phyloP scores from a whole-genome alignment of 1,140 invertebrate species.

The Lucilia sericata region DNA sequence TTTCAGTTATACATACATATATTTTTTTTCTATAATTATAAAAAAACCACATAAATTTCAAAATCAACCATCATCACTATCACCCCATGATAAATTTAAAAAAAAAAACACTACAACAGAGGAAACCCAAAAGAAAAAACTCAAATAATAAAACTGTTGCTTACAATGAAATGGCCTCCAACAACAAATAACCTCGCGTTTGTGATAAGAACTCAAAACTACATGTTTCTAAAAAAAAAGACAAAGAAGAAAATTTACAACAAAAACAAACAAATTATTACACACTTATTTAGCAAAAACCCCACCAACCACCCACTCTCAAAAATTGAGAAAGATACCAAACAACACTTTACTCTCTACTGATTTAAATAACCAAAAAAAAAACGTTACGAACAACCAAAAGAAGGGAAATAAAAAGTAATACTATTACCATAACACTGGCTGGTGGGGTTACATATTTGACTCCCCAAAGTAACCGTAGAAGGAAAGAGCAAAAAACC shows the following conservation, averaged over 20 bases:
- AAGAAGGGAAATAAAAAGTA: too few species aligned
- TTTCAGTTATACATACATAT: neutral
- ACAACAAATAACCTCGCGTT: constrained; percentile 19
- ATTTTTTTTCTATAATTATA: neutral
- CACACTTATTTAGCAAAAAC: neutral
- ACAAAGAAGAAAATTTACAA: neutral
- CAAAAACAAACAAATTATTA: neutral
- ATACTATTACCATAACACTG: too few species aligned
- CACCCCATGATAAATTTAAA: neutral
- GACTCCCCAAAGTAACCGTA: neutral
- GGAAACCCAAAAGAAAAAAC: neutral
- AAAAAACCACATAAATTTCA: constrained; percentile 19
- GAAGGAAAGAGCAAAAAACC: neutral
- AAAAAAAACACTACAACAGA: neutral
- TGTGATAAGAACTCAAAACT: neutral
- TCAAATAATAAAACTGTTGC: neutral
- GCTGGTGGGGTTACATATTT: too few species aligned
- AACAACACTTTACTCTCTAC: neutral
- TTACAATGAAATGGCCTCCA: constrained; percentile 16
- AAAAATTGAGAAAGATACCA: neutral
- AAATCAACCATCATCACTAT: neutral
- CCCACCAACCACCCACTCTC: neutral
- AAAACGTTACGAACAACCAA: neutral
- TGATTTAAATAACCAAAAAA: constrained; percentile 1
- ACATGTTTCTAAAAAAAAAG: neutral